Conservation (phyloP, 1,140 invertebrate genomes). For the Bombus sylvicola region DNA sequence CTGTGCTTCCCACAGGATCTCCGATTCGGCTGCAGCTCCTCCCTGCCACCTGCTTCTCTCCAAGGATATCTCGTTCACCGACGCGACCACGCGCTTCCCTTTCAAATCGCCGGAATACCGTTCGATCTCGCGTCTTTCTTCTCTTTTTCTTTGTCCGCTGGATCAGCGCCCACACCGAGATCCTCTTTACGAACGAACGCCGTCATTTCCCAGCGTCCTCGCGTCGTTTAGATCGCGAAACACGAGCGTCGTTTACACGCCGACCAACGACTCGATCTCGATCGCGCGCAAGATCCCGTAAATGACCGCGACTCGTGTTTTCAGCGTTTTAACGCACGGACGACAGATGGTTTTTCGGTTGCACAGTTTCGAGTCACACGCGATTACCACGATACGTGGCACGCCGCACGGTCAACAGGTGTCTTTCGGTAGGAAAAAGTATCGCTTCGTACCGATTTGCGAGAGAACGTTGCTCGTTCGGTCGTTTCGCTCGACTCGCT, state of each 20-base stretch:
- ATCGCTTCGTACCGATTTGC: too few species aligned
- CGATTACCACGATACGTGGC: neutral
- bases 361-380: constrained; percentile 69
- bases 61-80: constrained; percentile 51
- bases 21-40: constrained; percentile 57
- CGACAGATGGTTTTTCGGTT: constrained; percentile 78
- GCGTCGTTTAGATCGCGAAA: too few species aligned
- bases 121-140: neutral
- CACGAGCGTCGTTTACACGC: rapidly evolving
- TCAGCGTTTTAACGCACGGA: constrained; percentile 6
- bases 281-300: too few species aligned
- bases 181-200: too few species aligned
- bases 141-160: too few species aligned
- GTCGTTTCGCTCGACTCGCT: neutral
- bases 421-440: constrained; percentile 72
- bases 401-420: constrained; percentile 78
- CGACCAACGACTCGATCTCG: neutral
- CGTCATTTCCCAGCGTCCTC: neutral
- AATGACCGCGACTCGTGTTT: neutral
- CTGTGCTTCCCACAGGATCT: constrained; percentile 82
- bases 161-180: neutral
- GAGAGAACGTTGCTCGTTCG: neutral
- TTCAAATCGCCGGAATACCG: neutral
- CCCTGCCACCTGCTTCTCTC: constrained; percentile 75
- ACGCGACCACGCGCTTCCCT: neutral